Base-by-base conservation (phyloP, 1,140 invertebrate species). In the Dreissena rostriformis region DNA sequence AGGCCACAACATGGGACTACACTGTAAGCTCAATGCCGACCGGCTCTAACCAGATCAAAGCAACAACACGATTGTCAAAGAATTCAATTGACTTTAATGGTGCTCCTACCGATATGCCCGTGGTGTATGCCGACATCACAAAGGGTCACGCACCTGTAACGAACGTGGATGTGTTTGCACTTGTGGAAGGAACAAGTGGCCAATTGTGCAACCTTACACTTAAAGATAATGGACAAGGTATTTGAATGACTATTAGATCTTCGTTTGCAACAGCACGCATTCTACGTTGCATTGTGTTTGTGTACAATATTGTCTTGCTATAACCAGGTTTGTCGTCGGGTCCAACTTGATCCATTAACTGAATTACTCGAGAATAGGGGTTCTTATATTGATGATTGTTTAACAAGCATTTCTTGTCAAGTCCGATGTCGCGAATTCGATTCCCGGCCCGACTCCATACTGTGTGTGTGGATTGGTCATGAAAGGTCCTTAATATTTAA, bases 211-310 rank as follows among this genome's bases (percentile, higher is more conserved):
- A 29, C 70, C 51, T 71, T 57, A 63, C 66, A 79, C 95, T 95
- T 86, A 94, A 95, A 86, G 94, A 98, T 2, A 94, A 97, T 17
- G 99, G 98, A 91, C 98, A 98, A 92, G 96, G 97, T 75, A 73
- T 81, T 39, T 39, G 39, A 2, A 39, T 5, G 8, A 39, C 39
- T 39, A 39, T 39, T 39, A 39, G 2, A 39, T 39, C 39, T 39
- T 39, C 39, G 39, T 39, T 39, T 39, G 39, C 39, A 5, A 39
- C 2, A 39, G 2, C 39, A 39, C 39, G 8, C 2, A 39, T 39
- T 39, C 39, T 5, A 39, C 39, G 2, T 39, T 39, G 39, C 2
- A 39, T 39, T 39, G 39, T 39, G 2, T 39, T 5, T 39, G 39
- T 39, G 39, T 39, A 39, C 39, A 39, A 39, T 39, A 39, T 39